Percentiles rank a stretch among this genome's conserved stretches.
Evolutionary conservation across 2,888 invertebrate genomes (phyloP).

Genomic region (Mythimna ferrago): DNA sequence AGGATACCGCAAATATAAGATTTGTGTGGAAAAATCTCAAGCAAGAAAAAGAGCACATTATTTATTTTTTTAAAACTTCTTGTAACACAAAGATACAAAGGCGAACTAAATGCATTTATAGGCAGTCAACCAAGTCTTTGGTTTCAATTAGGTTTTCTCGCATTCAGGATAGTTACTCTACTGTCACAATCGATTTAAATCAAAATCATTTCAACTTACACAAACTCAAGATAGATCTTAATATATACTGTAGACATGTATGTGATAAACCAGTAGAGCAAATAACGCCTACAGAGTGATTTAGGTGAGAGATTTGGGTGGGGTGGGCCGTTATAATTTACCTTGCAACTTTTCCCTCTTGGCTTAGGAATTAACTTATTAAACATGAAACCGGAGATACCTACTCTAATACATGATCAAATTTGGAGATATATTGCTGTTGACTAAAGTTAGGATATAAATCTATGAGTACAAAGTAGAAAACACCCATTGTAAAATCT

Average conservation of each 20-base stretch:
- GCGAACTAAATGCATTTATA: too few species aligned
- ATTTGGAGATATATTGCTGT: conserved; percentile 8
- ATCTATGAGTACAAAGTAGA: conserved; percentile 1
- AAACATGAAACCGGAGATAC: conserved; percentile 16
- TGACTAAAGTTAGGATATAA: conserved; percentile 6
- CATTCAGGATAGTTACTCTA: too few species aligned
- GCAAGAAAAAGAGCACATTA: conserved; percentile 7
- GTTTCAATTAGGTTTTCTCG: too few species aligned
- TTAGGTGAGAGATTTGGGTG: not conserved
- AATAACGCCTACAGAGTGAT: not conserved
- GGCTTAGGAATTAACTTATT: conserved; percentile 14
- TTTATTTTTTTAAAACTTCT: too few species aligned
- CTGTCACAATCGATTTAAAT: too few species aligned
- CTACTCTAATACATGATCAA: not conserved
- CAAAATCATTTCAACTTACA: too few species aligned
- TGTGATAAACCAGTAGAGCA: too few species aligned
- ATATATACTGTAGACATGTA: too few species aligned
- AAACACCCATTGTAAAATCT: not conserved
- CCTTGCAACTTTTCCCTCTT: conserved; percentile 13
- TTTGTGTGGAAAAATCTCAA: not conserved
- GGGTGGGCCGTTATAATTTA: not conserved
- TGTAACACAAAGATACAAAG: too few species aligned
- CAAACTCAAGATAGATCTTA: too few species aligned
- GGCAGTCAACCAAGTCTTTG: too few species aligned
- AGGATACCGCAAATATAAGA: conserved; percentile 31